Conservation (phyloP, 2,113 vertebrate genomes). For the Poecile atricapillus region DNA sequence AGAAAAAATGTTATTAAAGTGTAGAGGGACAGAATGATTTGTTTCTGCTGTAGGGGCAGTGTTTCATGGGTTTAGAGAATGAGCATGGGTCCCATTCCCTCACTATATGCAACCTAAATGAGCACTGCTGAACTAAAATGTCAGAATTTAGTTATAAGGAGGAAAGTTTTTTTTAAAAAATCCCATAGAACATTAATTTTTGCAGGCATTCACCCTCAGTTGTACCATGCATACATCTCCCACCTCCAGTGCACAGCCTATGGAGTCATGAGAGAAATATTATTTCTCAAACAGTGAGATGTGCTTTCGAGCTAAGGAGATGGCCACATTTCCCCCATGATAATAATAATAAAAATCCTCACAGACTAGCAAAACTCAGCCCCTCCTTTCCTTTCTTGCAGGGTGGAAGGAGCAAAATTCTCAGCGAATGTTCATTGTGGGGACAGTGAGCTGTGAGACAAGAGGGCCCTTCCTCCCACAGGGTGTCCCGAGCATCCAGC, state of each 20-base stretch:
- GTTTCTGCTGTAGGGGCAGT: not conserved
- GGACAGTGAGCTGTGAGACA: not conserved
- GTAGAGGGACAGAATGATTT: not conserved
- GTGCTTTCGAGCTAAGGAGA: not conserved
- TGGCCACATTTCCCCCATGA: not conserved
- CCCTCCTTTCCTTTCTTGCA: not conserved
- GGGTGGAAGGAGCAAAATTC: not conserved
- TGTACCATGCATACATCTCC: accelerated
- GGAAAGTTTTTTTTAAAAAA: not conserved
- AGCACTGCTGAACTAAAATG: not conserved
- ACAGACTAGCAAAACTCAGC: not conserved
- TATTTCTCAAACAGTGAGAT: not conserved
- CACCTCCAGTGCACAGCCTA: not conserved
- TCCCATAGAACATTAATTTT: not conserved
- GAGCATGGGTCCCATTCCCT: not conserved
- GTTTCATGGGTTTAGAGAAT: not conserved
- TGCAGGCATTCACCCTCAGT: not conserved
- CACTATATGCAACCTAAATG: accelerated
- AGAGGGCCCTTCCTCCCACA: not conserved
- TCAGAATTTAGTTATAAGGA: not conserved
- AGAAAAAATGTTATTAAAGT: not conserved
- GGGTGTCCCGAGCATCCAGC: not conserved
- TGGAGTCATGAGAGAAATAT: not conserved
- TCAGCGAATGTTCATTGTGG: accelerated
- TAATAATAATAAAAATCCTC: not conserved